Conservation (phyloP, 2,113 vertebrate genomes). For the Naja naja region DNA sequence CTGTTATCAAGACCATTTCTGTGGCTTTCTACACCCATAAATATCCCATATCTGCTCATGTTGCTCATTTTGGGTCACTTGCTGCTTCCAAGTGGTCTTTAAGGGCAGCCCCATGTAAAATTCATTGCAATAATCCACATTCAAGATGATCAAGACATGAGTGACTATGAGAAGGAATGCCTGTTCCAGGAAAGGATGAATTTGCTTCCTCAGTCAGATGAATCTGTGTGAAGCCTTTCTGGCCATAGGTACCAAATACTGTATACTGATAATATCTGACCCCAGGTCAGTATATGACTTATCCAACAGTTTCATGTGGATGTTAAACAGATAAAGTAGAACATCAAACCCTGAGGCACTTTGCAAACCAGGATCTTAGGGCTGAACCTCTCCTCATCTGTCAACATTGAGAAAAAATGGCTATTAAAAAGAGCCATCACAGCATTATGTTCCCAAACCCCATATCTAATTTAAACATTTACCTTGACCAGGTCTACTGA, state of each 20-base stretch:
- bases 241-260: neutral
- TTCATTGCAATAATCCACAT: neutral
- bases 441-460: neutral
- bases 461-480: neutral
- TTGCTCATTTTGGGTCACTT: neutral
- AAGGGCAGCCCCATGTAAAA: neutral
- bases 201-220: neutral
- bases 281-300: neutral
- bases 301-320: neutral
- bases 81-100: neutral
- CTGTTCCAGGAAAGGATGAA: neutral
- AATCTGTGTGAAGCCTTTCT: neutral
- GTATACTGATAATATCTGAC: neutral
- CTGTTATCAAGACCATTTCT: neutral
- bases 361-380: neutral
- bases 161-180: neutral
- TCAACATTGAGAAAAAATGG: neutral
- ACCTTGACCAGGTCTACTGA: neutral
- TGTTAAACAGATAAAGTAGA: neutral
- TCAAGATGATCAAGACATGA: neutral
- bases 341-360: neutral
- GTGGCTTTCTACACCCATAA: neutral
- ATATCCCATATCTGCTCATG: neutral
- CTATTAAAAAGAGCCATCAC: neutral
- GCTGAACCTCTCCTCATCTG: neutral